phyloP scores from a whole-genome alignment of 2,888 invertebrate genomes.

The Octonoba sinensis region DNA sequence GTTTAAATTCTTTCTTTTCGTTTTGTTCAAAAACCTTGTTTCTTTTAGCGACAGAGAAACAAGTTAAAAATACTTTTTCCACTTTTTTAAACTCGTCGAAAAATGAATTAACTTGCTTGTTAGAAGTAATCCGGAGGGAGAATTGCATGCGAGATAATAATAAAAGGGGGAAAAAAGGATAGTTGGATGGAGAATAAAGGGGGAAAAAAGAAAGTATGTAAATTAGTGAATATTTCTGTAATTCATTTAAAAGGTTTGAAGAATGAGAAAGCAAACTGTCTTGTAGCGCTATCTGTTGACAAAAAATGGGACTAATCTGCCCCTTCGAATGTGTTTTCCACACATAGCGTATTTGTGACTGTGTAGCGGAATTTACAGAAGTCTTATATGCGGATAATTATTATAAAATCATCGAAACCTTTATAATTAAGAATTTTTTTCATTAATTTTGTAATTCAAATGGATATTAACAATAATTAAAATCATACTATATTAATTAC shows the following conservation, averaged over 20 bases:
- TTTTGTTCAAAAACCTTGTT: no score
- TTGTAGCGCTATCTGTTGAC: slow-evolving; percentile 37
- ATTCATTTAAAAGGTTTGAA: slow-evolving; percentile 49
- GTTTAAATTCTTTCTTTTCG: slow-evolving; percentile 10
- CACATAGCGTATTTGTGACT: no score
- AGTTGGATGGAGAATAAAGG: slow-evolving; percentile 18
- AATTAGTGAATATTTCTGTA: slow-evolving; percentile 47
- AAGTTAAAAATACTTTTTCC: slow-evolving; percentile 39
- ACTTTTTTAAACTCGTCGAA: slow-evolving; percentile 27
- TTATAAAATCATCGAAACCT: no score
- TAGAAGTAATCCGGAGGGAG: slow-evolving; percentile 24
- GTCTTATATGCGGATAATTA: no score
- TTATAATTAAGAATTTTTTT: no score
- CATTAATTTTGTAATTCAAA: no score
- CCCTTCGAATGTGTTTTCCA: no score
- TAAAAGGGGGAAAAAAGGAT: slow-evolving; percentile 7
- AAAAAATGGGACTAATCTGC: neutral
- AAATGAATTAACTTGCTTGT: slow-evolving; percentile 51
- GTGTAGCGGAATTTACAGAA: no score
- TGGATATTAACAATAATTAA: no score
- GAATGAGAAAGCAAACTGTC: neutral
- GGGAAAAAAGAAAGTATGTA: slow-evolving; percentile 36
- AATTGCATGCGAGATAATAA: slow-evolving; percentile 17
- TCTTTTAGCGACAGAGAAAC: slow-evolving; percentile 6
- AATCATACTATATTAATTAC: no score